Evolutionary conservation across 2,888 invertebrate genomes (phyloP).

Genomic region (Dexiosoma caninum): DNA sequence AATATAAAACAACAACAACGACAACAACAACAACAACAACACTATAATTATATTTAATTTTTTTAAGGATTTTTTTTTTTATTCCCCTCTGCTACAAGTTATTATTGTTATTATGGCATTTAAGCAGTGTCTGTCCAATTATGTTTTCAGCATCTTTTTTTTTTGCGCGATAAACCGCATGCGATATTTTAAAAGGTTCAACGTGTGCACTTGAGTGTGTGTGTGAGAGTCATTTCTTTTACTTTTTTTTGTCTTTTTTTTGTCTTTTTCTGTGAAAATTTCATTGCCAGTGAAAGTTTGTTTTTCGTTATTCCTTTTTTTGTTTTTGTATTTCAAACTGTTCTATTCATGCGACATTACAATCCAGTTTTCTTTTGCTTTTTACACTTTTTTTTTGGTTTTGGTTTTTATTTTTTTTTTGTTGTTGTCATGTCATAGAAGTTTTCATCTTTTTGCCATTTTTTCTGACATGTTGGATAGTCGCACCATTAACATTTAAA

Average conservation of each 20-base stretch:
- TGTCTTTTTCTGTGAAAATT: conserved; percentile 1
- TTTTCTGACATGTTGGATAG: conserved; percentile 7
- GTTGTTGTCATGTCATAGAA: conserved; percentile 19
- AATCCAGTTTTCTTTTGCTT: not conserved
- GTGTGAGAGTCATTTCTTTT: not conserved
- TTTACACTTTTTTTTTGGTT: conserved; percentile 3
- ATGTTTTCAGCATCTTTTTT: conserved; percentile 17
- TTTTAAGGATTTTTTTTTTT: not conserved
- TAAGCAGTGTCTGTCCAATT: conserved; percentile 30
- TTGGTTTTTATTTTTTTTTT: not conserved
- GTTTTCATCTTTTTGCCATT: not conserved
- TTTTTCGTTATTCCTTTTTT: not conserved
- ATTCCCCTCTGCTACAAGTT: not conserved
- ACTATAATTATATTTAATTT: not conserved
- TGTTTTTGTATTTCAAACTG: conserved; percentile 1
- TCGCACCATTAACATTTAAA: not conserved
- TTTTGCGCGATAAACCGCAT: conserved; percentile 22
- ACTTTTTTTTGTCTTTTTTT: too few species aligned
- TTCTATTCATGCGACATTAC: conserved; percentile 35
- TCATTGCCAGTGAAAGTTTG: conserved; percentile 44
- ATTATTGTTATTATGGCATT: conserved; percentile 26
- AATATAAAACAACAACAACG: too few species aligned
- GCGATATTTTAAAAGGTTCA: conserved; percentile 13
- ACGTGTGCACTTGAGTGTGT: not conserved
- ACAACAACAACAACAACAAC: too few species aligned